Base-by-base conservation (phyloP, 2,797 vertebrate species). In the Sebastes itinus region DNA sequence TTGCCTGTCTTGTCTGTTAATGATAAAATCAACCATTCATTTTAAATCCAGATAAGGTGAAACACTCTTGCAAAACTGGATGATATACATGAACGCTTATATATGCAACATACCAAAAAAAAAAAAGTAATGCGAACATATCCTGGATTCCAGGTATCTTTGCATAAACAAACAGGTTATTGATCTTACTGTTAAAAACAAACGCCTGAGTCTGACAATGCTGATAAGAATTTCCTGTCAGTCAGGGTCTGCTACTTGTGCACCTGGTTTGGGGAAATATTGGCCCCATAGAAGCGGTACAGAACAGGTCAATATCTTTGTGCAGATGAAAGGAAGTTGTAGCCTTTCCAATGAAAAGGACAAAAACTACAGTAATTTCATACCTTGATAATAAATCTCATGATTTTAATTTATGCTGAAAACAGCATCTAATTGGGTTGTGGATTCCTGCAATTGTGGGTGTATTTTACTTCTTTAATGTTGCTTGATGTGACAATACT, bases 141-240 rank as follows among this genome's bases (percentile, higher is more conserved):
- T 52, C 35, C n/a, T 42, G 10, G 23, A 16, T 55, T 63, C 25
- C 32, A 72, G 52, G 25, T 66, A 20, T 66, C 27, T 69, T 59
- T 56, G 56, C 30, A 59, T 38, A 32, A 22, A 78, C 14, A 63
- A 77, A 73, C 25, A 82, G n/a, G 14, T 58, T 38, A 38, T 38
- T 38, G 35, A 38, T 38, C 35, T 13, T 38, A 38, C 35, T 38
- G 12, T 38, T 38, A 38, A 38, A 38, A 38, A 38, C 12, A 38
- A 38, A 38, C 4, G 35, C 35, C 12, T 38, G 35, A 38, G 35
- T 38, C 12, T 60, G 54, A 56, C 22, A 67, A 3, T 10, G 6
- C 16, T 66, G 42, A 64, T 84, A 83, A 64, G 16, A 72, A n/a
- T 58, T 80, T 77, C 8, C 33, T 65, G 18, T 54, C 23, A 20